Evolutionary conservation across 1,140 invertebrate genomes (phyloP).

Genomic region (Ceratina japonica): DNA sequence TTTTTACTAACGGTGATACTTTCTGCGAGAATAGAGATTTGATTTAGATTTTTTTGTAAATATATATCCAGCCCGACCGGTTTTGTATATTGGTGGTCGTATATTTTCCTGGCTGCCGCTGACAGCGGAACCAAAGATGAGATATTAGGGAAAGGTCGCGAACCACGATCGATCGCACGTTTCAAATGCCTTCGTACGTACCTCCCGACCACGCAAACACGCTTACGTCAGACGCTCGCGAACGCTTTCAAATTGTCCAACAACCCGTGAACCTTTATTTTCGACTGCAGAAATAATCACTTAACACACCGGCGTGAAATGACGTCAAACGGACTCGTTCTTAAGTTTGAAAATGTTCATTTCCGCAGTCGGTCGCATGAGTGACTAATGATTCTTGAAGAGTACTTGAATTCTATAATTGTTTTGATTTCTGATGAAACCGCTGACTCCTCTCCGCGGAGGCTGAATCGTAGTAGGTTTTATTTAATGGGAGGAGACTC

Average conservation of each 20-base stretch:
- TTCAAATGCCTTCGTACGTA: conserved; percentile 23
- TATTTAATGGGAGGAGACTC: not conserved
- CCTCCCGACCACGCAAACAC: conserved; percentile 7
- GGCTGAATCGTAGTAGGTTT: not conserved
- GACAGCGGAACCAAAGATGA: not conserved
- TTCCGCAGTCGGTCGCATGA: no score
- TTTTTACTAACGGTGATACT: no score
- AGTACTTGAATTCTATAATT: no score
- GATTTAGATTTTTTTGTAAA: no score
- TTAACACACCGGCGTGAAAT: not conserved
- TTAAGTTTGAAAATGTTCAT: not conserved
- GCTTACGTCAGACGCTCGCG: conserved; percentile 20
- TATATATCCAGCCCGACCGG: no score
- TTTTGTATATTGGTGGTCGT: no score
- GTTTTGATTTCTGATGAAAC: no score
- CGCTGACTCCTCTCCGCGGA: no score
- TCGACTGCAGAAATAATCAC: conserved; percentile 18
- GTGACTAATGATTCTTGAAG: no score
- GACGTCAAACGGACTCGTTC: conserved; percentile 14
- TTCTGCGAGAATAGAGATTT: no score
- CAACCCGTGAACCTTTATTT: conserved; percentile 23
- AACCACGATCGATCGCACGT: conserved; percentile 38
- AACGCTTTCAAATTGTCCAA: conserved; percentile 27
- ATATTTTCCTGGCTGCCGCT: not conserved
- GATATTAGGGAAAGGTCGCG: conserved; percentile 42